Percentiles rank a stretch among this genome's conserved stretches.
phyloP scores from a whole-genome alignment of 2,113 vertebrate species.

The Petaurus breviceps region DNA sequence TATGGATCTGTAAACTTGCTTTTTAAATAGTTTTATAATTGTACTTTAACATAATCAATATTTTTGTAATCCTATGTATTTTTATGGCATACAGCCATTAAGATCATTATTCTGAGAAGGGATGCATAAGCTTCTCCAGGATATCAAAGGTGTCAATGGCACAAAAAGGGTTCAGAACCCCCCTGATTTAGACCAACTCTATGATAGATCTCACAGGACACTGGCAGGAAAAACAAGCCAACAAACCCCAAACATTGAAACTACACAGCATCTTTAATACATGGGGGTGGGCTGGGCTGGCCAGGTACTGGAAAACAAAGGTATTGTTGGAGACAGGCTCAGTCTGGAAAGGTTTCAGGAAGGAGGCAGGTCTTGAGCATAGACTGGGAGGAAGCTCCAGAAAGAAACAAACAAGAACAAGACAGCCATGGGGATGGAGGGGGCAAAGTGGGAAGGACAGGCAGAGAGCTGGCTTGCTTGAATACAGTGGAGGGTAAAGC shows the following conservation, averaged over 20 bases:
- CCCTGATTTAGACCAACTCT: not conserved
- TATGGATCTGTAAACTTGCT: not conserved
- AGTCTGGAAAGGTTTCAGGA: not conserved
- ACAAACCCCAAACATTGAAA: not conserved
- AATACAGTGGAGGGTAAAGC: not conserved
- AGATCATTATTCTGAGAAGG: not conserved
- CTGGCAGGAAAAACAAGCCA: not conserved
- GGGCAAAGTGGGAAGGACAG: not conserved
- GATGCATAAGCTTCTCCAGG: not conserved
- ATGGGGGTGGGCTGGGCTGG: not conserved
- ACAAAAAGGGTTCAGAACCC: not conserved
- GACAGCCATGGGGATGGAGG: fast-evolving
- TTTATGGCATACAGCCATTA: not conserved
- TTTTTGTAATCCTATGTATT: not conserved
- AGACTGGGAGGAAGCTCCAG: not conserved
- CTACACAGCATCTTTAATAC: not conserved
- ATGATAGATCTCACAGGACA: not conserved
- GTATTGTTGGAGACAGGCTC: not conserved
- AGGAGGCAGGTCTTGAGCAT: not conserved
- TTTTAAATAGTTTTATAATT: not conserved
- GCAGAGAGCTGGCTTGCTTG: not conserved
- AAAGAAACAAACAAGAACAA: not conserved
- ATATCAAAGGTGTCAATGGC: not conserved
- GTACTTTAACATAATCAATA: not conserved
- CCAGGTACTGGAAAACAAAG: not conserved